These are phyloP conservation scores for Pediacus dermestoides DNA, from an alignment of 2,888 invertebrate species.

Conservation along the genomic window DNA sequence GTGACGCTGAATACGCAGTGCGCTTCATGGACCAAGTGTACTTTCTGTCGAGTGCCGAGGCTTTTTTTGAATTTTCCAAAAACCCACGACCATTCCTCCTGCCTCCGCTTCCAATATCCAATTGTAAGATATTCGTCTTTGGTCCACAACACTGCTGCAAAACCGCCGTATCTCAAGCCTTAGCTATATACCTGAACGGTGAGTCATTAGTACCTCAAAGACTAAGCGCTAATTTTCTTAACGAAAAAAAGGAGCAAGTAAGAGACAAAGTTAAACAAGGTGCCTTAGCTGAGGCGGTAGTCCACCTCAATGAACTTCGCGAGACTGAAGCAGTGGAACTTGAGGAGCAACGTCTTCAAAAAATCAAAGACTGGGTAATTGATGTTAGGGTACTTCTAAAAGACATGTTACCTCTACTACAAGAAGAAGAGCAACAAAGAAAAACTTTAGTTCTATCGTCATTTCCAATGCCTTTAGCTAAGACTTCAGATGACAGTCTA, in stretches of 20 bases:
- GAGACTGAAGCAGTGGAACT: slow-evolving; percentile 26
- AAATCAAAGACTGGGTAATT: slow-evolving; percentile 49
- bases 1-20: slow-evolving; percentile 56
- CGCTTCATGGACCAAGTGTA: slow-evolving; percentile 61
- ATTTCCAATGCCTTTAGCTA: slow-evolving; percentile 36
- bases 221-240: slow-evolving; percentile 20
- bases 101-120: slow-evolving; percentile 56
- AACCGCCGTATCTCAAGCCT: slow-evolving; percentile 55
- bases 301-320: slow-evolving; percentile 31
- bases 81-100: slow-evolving; percentile 62
- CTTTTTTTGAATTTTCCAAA: slow-evolving; percentile 54
- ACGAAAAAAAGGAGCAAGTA: slow-evolving; percentile 30
- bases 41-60: slow-evolving; percentile 54
- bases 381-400: slow-evolving; percentile 17
- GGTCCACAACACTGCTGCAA: slow-evolving; percentile 62
- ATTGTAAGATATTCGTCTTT: slow-evolving; percentile 58
- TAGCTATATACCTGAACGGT: slow-evolving; percentile 55
- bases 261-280: slow-evolving; percentile 47
- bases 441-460: slow-evolving; percentile 34
- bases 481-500: slow-evolving; percentile 1
- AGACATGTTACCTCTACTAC: slow-evolving; percentile 17
- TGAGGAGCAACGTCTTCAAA: slow-evolving; percentile 28
- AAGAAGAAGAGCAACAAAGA: slow-evolving; percentile 21
- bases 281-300: slow-evolving; percentile 34
- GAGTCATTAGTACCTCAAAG: slow-evolving; percentile 14